Evolutionary conservation across 2,113 vertebrate species (phyloP), one percentile per base, ranked within the genome.

Genomic region (Megalops atlanticus): DNA sequence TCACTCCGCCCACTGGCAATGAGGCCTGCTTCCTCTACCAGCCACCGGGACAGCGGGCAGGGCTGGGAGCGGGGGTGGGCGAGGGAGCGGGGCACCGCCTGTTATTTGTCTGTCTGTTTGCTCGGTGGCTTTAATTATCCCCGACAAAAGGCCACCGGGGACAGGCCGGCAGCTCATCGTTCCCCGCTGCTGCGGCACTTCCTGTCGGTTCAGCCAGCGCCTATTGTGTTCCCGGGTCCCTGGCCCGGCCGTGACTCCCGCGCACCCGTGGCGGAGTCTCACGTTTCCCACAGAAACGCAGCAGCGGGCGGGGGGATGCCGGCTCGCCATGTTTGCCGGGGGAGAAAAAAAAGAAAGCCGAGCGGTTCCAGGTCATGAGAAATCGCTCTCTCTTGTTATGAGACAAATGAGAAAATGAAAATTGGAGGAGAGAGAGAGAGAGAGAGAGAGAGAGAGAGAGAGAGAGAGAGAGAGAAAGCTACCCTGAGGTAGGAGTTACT

Each of bases 1-100:
- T 88, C 78, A 86, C 41, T 52, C 86, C 86, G 85, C 45, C 82
- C 84, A 86, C 79, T 36, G 52, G 80, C 77, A 83, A 85, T 73
- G 40, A 84, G 84, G 87, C 75, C 49, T 82, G 40, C 79, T n/a
- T n/a, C n/a, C n/a, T n/a, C n/a, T n/a, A 52, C 49, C 16, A 52
- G 3, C 3, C 12, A 18, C 49, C 12, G 49, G 49, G 3, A 16
- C 49, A 52, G 52, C n/a, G 52, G 52, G 18, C 21, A n/a, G 4
- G 52, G n/a, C 52, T 18, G 43, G 15, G 31, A 3, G 38, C 27
- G 11, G 24, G 54, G 4, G 18, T 10, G 75, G 27, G 14, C 14
- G 31, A 18, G 45, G 15, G n/a, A 27, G n/a, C n/a, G 54, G 4
- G 58, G 58, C 24, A 6, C 24, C n/a, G 10, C 35, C 18, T 27